These are phyloP conservation scores for Trichogramma pretiosum DNA, from an alignment of 1,140 invertebrate genomes.

Conservation along the genomic window DNA sequence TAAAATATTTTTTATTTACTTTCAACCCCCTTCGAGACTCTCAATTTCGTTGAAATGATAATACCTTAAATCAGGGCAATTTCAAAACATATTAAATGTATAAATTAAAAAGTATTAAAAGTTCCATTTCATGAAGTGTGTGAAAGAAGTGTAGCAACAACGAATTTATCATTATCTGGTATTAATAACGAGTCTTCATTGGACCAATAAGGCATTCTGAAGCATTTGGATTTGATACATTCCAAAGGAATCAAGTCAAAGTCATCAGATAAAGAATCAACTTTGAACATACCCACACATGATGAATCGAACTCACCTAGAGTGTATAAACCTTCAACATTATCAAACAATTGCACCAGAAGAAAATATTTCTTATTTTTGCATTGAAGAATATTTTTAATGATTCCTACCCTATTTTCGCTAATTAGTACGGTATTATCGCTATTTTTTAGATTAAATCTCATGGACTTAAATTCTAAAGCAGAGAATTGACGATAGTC, in stretches of 20 bases:
- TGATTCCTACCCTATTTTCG: background rate
- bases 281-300: slow-evolving; percentile 10
- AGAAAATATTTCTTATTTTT: slow-evolving; percentile 4
- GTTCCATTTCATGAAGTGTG: no score
- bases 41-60: no score
- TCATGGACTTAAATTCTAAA: background rate
- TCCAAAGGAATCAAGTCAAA: background rate
- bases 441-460: background rate
- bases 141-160: no score
- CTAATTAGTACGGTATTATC: background rate
- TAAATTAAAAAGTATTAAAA: no score
- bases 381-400: slow-evolving; percentile 10
- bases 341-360: slow-evolving; percentile 5
- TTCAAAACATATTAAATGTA: no score
- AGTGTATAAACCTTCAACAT: slow-evolving; percentile 1
- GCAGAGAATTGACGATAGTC: slow-evolving; percentile 1
- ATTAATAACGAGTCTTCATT: no score
- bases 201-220: slow-evolving; percentile 18
- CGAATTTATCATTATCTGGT: no score
- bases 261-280: slow-evolving; percentile 3
- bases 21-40: no score
- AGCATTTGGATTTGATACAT: slow-evolving; percentile 11
- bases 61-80: no score
- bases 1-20: no score
- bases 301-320: background rate